These are phyloP conservation scores for Macrostomum cliftonense DNA, from an alignment of 2,888 invertebrate species.

Conservation along the genomic window DNA sequence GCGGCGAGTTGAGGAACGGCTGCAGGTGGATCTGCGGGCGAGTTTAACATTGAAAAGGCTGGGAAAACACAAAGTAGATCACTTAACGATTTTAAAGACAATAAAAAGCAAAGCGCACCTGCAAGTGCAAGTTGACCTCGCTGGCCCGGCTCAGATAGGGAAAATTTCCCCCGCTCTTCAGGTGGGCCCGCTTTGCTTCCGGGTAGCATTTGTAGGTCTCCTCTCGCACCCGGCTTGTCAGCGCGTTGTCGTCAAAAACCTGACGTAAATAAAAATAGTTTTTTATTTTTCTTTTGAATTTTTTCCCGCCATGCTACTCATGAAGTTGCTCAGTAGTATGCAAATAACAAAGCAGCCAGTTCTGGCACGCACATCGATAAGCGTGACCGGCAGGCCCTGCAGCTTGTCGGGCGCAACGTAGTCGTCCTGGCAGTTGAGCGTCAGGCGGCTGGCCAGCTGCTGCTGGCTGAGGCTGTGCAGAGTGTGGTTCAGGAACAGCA, in stretches of 20 bases:
- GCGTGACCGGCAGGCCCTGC: slow-evolving; percentile 48
- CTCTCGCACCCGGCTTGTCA: slow-evolving; percentile 55
- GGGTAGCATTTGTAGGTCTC: slow-evolving; percentile 69
- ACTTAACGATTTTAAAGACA: too few species aligned
- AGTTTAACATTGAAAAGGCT: too few species aligned
- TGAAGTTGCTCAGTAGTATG: slow-evolving; percentile 1
- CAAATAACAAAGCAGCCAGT: background rate
- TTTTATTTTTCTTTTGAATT: background rate
- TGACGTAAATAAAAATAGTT: slow-evolving; percentile 13
- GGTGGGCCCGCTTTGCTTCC: slow-evolving; percentile 60
- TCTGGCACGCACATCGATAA: slow-evolving; percentile 49
- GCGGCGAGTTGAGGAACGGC: too few species aligned
- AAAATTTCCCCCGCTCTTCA: slow-evolving; percentile 73
- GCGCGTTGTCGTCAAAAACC: slow-evolving; percentile 65
- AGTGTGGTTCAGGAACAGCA: too few species aligned
- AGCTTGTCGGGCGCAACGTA: slow-evolving; percentile 59
- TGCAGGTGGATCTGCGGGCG: too few species aligned
- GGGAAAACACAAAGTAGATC: too few species aligned
- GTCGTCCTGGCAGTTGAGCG: slow-evolving; percentile 60
- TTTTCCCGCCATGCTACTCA: background rate
- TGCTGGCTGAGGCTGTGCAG: slow-evolving; percentile 60
- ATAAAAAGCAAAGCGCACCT: too few species aligned
- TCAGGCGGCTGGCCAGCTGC: slow-evolving; percentile 64
- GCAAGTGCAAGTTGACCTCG: slow-evolving; percentile 69
- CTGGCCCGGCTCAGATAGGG: slow-evolving; percentile 68